A percentile compares a stretch with the other conserved stretches of the same genome.
phyloP scores from a whole-genome alignment of 1,140 invertebrate genomes.

The Scaptomyza pallida region DNA sequence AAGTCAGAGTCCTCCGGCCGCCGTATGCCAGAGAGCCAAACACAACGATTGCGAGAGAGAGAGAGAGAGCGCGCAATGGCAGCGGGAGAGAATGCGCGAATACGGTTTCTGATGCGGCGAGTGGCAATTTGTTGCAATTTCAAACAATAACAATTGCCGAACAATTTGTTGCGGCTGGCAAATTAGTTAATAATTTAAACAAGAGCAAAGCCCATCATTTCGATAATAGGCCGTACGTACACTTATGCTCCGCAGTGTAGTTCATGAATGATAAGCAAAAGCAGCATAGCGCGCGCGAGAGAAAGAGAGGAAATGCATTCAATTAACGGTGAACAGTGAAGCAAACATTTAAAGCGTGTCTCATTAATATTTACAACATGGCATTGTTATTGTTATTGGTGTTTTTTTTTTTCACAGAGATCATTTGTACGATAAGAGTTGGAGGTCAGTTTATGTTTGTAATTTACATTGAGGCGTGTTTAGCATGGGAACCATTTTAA shows the following conservation, averaged over 20 bases:
- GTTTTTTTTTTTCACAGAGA: slow-evolving; percentile 25
- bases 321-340: slow-evolving; percentile 33
- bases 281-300: too few species aligned
- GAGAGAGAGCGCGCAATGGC: neutral
- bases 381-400: slow-evolving; percentile 16
- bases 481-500: slow-evolving; percentile 34
- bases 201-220: neutral
- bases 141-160: slow-evolving; percentile 76
- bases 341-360: neutral
- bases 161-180: slow-evolving; percentile 77
- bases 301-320: slow-evolving; percentile 35
- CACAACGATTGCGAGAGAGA: slow-evolving; percentile 3
- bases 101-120: slow-evolving; percentile 29
- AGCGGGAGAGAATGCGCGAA: slow-evolving; percentile 44
- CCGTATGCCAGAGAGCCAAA: slow-evolving; percentile 5
- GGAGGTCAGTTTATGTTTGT: slow-evolving; percentile 35
- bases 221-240: slow-evolving; percentile 27
- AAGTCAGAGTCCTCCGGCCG: slow-evolving; percentile 53
- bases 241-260: slow-evolving; percentile 15
- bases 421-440: slow-evolving; percentile 30
- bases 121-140: slow-evolving; percentile 80
- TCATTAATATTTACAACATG: slow-evolving; percentile 6
- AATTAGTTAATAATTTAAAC: slow-evolving; percentile 78
- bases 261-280: slow-evolving; percentile 2
- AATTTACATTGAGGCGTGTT: slow-evolving; percentile 43